These are phyloP conservation scores for Gadus chalcogrammus DNA, from an alignment of 2,113 vertebrate species.

Conservation along the genomic window DNA sequence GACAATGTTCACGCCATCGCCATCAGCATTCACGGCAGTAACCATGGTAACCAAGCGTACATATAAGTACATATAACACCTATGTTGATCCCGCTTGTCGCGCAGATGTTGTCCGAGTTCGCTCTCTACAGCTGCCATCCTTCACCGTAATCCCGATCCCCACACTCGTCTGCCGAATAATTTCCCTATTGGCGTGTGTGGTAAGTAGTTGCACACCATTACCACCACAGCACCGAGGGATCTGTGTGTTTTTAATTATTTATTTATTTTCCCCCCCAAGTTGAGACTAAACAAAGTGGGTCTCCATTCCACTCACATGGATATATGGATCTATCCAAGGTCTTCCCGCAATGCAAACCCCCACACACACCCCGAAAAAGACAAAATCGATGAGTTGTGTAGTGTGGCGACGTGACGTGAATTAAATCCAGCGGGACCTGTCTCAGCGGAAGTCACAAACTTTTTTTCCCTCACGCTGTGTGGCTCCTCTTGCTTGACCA, in stretches of 20 bases:
- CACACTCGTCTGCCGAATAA: slow-evolving; percentile 41
- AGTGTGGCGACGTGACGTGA: neutral
- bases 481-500: slow-evolving; percentile 33
- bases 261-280: slow-evolving; percentile 12
- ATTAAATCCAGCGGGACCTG: slow-evolving; percentile 36
- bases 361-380: slow-evolving; percentile 5
- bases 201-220: slow-evolving; percentile 39
- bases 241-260: slow-evolving; percentile 12
- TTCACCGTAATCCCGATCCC: no score
- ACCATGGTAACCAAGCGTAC: no score
- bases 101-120: no score
- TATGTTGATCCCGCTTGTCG: no score
- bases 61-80: no score
- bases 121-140: slow-evolving; percentile 7
- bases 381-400: neutral
- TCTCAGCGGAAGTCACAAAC: slow-evolving; percentile 13
- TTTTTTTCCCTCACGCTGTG: neutral
- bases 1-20: no score
- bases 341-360: slow-evolving; percentile 9
- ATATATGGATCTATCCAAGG: slow-evolving; percentile 35
- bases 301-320: neutral
- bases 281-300: slow-evolving; percentile 27
- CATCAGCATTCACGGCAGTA: no score
- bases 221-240: slow-evolving; percentile 36
- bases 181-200: slow-evolving; percentile 42